Evolutionary conservation across 2,113 vertebrate species (phyloP), one percentile per base, ranked within the genome.

Genomic region (Rhineura floridana): DNA sequence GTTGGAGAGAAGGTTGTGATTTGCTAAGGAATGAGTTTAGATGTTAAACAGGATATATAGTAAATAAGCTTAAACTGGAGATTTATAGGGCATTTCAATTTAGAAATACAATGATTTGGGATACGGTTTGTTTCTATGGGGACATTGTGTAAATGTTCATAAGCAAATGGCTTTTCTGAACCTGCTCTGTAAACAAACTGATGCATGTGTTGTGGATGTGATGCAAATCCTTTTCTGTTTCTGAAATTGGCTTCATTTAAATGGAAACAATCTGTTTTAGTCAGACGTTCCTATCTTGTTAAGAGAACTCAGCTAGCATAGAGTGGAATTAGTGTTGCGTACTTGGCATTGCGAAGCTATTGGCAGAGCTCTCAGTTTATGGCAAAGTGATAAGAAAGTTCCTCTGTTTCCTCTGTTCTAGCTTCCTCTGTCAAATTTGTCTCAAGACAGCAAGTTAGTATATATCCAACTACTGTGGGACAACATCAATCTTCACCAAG

Each of bases 381-480:
- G 81, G 46, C 89, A 89, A 79, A 2, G 3, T 42, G 44, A 81
- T 72, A 85, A 36, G 85, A 59, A 85, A 91, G 39, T n/a, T n/a
- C n/a, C n/a, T n/a, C 0, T 84, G 0, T 73, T 65, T 8, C 13
- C 30, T 93, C 17, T 81, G 4, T 94, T 96, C 80, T 94, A 99
- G 99, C 97, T 99, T 89, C 98, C 98, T 23, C 93, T 98, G 84
- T 98, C 98, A 0, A 98, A 98, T 67, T 96, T 99, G 92, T 97
- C 97, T 88, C 98, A 99, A 94, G 98, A 99, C 93, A 99, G 97
- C 94, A 99, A 99, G 95, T 97, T 98, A 87, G 99, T 99, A 0
- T 99, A 96, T 73, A 96, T 99, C 84, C 98, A 99, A 87, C 96
- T 99, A 67, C 96, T 99, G 33, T 99, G 99, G 99, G 99, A 99